Conservation (phyloP, 2,888 invertebrate genomes). For the Helleia helle region DNA sequence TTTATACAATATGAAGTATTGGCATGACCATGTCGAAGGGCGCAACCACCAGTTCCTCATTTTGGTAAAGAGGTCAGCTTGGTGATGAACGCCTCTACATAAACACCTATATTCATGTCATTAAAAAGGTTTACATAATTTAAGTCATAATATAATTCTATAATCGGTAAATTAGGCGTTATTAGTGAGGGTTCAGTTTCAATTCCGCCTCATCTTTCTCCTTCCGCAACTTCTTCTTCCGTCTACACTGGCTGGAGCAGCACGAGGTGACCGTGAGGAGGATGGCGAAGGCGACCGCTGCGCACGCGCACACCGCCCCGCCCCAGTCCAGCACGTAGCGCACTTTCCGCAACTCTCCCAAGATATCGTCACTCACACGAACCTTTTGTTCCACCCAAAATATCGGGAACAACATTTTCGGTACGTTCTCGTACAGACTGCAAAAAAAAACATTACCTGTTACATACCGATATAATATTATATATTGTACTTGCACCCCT, state of each 20-base stretch:
- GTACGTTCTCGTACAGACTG: conserved; percentile 79
- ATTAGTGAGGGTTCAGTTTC: conserved; percentile 37
- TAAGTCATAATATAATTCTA: no score
- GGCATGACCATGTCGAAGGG: no score
- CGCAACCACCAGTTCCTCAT: no score
- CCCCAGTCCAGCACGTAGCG: conserved; percentile 54
- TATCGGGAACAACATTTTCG: conserved; percentile 80
- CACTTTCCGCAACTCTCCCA: conserved; percentile 61
- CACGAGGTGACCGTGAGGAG: conserved; percentile 57
- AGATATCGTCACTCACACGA: conserved; percentile 69
- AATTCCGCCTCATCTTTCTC: conserved; percentile 48
- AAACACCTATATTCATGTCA: no score
- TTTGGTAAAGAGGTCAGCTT: no score
- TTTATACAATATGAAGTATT: no score
- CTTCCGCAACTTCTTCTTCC: conserved; percentile 28
- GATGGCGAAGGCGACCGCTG: conserved; percentile 65
- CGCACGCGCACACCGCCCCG: conserved; percentile 41
- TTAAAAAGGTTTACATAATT: no score
- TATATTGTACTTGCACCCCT: no score
- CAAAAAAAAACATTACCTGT: conserved; percentile 29
- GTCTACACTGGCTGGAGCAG: conserved; percentile 22
- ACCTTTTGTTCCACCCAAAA: conserved; percentile 86
- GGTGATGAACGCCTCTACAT: no score
- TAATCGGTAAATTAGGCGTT: no score
- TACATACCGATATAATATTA: no score